These are phyloP conservation scores for Limenitis camilla DNA, from an alignment of 2,888 invertebrate genomes.

Conservation along the genomic window DNA sequence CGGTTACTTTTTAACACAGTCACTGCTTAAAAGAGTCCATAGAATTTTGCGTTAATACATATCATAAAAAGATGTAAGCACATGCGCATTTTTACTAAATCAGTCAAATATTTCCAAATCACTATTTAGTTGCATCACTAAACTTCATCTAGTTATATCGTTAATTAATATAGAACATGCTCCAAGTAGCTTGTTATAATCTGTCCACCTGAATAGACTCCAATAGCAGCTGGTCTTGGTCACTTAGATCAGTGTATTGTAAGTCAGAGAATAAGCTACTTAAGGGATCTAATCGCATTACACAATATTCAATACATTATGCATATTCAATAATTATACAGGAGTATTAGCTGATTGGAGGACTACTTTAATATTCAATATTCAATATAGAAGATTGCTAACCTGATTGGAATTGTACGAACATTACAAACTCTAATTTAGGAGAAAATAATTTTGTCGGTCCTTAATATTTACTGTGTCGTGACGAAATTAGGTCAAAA, in stretches of 20 bases:
- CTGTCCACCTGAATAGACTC: constrained; percentile 4
- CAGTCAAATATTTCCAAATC: no score
- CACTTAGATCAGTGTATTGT: not conserved
- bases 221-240: constrained; percentile 1
- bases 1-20: no score
- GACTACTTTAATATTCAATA: not conserved
- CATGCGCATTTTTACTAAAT: no score
- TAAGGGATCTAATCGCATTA: constrained; percentile 2
- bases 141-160: not conserved
- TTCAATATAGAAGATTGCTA: not conserved
- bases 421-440: no score
- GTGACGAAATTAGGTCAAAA: no score
- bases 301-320: not conserved
- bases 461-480: no score
- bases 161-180: not conserved
- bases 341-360: constrained; percentile 1
- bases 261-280: constrained; percentile 5
- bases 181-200: constrained; percentile 2
- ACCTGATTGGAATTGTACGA: no score
- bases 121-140: no score
- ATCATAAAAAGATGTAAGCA: no score
- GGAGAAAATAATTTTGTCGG: no score
- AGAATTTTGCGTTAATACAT: no score
- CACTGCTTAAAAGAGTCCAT: no score
- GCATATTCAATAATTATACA: not conserved